Conservation (phyloP, 2,888 invertebrate species). For the Agrotis exclamationis region DNA sequence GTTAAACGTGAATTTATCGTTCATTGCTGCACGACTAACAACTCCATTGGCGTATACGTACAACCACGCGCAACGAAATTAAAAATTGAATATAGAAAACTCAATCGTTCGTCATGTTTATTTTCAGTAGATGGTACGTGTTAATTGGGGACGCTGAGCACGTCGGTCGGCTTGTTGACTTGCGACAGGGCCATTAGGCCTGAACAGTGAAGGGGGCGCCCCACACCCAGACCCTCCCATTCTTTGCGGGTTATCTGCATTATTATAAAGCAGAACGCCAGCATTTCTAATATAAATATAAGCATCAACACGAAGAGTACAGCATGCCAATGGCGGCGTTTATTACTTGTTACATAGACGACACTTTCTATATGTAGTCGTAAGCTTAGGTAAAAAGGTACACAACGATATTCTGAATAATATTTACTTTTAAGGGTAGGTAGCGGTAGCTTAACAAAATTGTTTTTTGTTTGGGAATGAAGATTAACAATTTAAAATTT, state of each 20-base stretch:
- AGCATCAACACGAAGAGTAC: slow-evolving; percentile 17
- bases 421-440: slow-evolving; percentile 56
- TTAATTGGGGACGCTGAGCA: slow-evolving; percentile 83
- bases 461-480: slow-evolving; percentile 58
- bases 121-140: slow-evolving; percentile 78
- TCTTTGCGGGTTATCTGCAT: slow-evolving; percentile 77
- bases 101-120: slow-evolving; percentile 78
- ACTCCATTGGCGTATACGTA: not conserved
- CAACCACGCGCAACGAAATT: slow-evolving; percentile 34
- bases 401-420: slow-evolving; percentile 46
- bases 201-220: slow-evolving; percentile 67
- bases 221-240: slow-evolving; percentile 69
- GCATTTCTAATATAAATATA: slow-evolving; percentile 52
- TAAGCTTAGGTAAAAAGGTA: slow-evolving; percentile 51
- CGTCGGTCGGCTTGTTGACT: slow-evolving; percentile 84
- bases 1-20: not conserved
- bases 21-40: slow-evolving; percentile 2
- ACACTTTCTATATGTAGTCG: slow-evolving; percentile 32
- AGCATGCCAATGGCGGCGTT: slow-evolving; percentile 21
- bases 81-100: slow-evolving; percentile 64
- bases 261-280: slow-evolving; percentile 67
- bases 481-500: slow-evolving; percentile 63
- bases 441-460: slow-evolving; percentile 50
- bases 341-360: slow-evolving; percentile 28
- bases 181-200: slow-evolving; percentile 83